These are phyloP conservation scores for Sipha flava DNA, from an alignment of 1,140 invertebrate species.

Conservation along the genomic window DNA sequence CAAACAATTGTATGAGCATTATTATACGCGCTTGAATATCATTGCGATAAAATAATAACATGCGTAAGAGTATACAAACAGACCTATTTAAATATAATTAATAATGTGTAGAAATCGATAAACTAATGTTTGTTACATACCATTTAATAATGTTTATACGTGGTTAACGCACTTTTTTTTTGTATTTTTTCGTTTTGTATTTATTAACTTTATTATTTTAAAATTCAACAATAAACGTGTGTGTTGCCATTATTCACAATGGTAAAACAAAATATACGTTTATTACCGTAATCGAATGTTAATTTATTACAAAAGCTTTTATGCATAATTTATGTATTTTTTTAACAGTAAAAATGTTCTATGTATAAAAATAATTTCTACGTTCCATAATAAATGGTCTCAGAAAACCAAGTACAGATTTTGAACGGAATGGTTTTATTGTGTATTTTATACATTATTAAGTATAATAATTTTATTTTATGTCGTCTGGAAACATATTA, in stretches of 20 bases:
- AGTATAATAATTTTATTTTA: constrained; percentile 10
- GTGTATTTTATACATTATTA: neutral
- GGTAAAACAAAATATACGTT: neutral
- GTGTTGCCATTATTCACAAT: neutral
- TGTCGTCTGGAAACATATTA: neutral
- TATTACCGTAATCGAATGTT: neutral
- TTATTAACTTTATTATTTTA: neutral
- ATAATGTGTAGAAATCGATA: neutral
- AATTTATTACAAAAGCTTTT: constrained; percentile 8
- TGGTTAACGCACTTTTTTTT: neutral
- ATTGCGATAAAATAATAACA: neutral
- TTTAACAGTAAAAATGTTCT: neutral
- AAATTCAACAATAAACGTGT: neutral
- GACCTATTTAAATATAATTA: neutral
- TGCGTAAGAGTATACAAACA: neutral
- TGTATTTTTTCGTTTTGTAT: neutral
- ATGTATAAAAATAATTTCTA: neutral
- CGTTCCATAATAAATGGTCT: neutral
- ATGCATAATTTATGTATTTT: neutral
- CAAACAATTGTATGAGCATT: neutral
- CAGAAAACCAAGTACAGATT: neutral
- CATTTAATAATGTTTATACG: neutral
- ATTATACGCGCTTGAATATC: neutral
- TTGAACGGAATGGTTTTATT: neutral
- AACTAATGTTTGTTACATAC: neutral